Base-by-base conservation (phyloP, 1,140 invertebrate genomes). In the Adelges cooleyi region DNA sequence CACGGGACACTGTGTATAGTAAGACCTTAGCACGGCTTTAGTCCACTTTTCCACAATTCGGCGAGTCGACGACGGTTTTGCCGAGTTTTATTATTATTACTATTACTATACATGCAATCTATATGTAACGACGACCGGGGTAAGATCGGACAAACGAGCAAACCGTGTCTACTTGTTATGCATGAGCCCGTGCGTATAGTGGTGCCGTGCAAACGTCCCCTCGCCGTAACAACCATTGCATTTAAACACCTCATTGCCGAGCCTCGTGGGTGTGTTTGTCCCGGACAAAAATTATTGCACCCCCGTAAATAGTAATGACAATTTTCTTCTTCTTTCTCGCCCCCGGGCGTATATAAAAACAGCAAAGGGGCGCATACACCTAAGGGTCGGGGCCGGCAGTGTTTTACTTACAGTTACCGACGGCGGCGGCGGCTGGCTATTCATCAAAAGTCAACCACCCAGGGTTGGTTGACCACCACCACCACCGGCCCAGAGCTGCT, bases 241-340 rank as follows among this genome's bases (percentile, higher is more conserved):
- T 62, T 62, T 62, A 62, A 62, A 62, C 56, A 62, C 56, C 56
- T 62, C 56, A 62, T 62, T 62, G 42, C n/a, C 15, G 42, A 23
- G n/a, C 5, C n/a, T n/a, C 23, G 36, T n/a, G 11, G 25, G 9
- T 13, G 27, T 42, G n/a, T n/a, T n/a, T n/a, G n/a, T n/a, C n/a
- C n/a, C n/a, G n/a, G n/a, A n/a, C n/a, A n/a, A 17, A 62, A 62
- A 42, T 62, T 62, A 62, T 48, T 40, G 46, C 56, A 18, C 13
- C 25, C 25, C 8, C 56, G n/a, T n/a, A 25, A 23, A 42, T 56
- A 15, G 53, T 23, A 59, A 44, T 59, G 53, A 42, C 44, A 44
- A 25, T n/a, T 59, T 42, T 59, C 8, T 15, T 18, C 38, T 23
- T 59, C 40, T 8, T 38, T 38, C 13, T 38, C 36, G 6, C 13